Percentiles rank a stretch among this genome's conserved stretches.
phyloP scores from a whole-genome alignment of 37 sponge, comb jelly and placozoan genomes.

The Amphimedon queenslandica region DNA sequence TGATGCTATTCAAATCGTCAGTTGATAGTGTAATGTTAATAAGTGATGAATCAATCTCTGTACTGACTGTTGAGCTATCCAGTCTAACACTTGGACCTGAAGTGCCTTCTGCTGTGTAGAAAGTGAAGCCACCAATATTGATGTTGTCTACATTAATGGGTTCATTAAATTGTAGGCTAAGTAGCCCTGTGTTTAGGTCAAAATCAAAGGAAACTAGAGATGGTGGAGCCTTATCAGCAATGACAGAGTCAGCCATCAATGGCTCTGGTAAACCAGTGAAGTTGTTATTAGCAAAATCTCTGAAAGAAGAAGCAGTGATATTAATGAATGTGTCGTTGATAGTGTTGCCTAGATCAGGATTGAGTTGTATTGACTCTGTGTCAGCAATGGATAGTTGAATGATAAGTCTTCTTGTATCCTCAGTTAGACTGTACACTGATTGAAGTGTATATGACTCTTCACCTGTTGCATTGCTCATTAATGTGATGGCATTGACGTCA shows the following conservation, averaged over 20 bases:
- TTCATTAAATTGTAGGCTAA: constrained; percentile 76
- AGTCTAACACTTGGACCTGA: constrained; percentile 23
- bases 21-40: constrained; percentile 39
- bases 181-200: constrained; percentile 52
- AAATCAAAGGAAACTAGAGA: constrained; percentile 34
- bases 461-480: background rate
- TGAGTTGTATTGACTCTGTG: constrained; percentile 61
- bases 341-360: constrained; percentile 48
- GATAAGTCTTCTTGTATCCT: constrained; percentile 9
- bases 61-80: constrained; percentile 22
- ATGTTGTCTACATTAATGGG: constrained; percentile 34
- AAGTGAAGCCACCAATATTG: constrained; percentile 25
- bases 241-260: constrained; percentile 37
- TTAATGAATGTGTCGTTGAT: constrained; percentile 52
- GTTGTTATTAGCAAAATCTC: constrained; percentile 58
- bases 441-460: constrained; percentile 34
- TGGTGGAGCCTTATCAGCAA: constrained; percentile 59
- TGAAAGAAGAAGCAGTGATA: constrained; percentile 22
- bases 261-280: constrained; percentile 19
- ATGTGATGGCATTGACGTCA: constrained; percentile 2
- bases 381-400: constrained; percentile 61
- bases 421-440: constrained; percentile 14
- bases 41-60: constrained; percentile 17
- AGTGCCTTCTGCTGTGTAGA: constrained; percentile 3
- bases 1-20: constrained; percentile 58